Conservation (phyloP, 2,797 vertebrate species). For the Pseudochirops cupreus region DNA sequence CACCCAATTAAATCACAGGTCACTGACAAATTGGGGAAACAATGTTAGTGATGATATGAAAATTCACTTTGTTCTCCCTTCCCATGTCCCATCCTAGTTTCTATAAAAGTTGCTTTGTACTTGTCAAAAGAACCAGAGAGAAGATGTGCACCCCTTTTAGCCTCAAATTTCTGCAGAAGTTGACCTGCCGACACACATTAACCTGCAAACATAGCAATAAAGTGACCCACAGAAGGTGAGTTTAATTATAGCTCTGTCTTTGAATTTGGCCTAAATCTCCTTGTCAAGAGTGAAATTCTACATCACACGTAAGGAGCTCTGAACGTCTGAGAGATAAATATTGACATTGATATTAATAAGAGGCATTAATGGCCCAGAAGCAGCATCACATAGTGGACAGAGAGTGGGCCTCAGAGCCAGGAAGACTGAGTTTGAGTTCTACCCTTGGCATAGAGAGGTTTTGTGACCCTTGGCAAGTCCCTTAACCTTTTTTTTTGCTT, state of each 20-base stretch:
- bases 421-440: neutral
- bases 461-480: neutral
- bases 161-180: slow-evolving; percentile 17
- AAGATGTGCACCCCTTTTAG: slow-evolving; percentile 25
- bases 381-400: neutral
- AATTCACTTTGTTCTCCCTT: neutral
- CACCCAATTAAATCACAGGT: neutral
- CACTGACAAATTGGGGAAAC: neutral
- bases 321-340: neutral
- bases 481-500: neutral
- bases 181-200: slow-evolving; percentile 28
- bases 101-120: slow-evolving; percentile 11
- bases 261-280: neutral
- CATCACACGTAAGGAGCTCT: neutral
- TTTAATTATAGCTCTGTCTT: neutral
- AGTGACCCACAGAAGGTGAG: slow-evolving; percentile 29
- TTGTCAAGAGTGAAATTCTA: neutral
- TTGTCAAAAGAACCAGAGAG: slow-evolving; percentile 31
- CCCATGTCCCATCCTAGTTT: neutral
- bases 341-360: neutral
- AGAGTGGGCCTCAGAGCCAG: neutral
- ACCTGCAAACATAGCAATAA: slow-evolving; percentile 1
- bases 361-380: neutral
- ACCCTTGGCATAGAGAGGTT: neutral
- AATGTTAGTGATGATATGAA: neutral